Base-by-base conservation (phyloP, 1,140 invertebrate species). In the Theocolax elegans region DNA sequence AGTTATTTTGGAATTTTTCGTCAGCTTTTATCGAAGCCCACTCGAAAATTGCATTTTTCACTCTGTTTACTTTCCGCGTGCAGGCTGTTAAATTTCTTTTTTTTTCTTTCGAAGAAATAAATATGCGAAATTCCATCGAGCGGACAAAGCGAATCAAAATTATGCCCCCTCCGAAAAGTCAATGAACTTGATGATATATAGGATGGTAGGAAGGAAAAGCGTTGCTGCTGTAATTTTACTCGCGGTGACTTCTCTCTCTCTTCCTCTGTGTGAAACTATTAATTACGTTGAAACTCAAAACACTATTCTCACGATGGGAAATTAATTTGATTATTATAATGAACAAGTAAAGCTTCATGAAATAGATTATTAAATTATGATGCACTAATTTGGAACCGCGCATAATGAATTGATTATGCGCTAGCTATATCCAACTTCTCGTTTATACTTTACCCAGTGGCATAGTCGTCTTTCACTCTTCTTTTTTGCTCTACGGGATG, bases 371-470 rank as follows among this genome's bases (percentile, higher is more conserved):
- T 66, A 54, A 66, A 66, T 66, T 42, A 66, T 29, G 17, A 25
- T 35, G 38, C 23, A 21, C 63, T 54, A 66, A 66, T 54, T 54
- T 54, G n/a, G n/a, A 46, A 29, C 31, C 27, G 31, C 62, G n/a
- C 27, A 29, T 66, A 66, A 66, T 54, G 49, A 54, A 66, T 66
- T 66, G 49, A 66, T 66, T 66, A 54, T 51, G 48, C 29, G n/a
- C 23, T 15, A 12, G 23, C n/a, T 49, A 38, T n/a, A n/a, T 19
- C n/a, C n/a, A 2, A 23, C 29, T 1, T 6, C 21, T 31, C 25
- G 44, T 31, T 49, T 49, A 31, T 21, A 17, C 59, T 63, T 49
- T 35, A 21, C 21, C n/a, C n/a, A n/a, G n/a, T n/a, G n/a, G n/a
- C n/a, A n/a, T n/a, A n/a, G n/a, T n/a, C n/a, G n/a, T n/a, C n/a